Conservation (phyloP, 2,797 vertebrate genomes). For the Anableps anableps region DNA sequence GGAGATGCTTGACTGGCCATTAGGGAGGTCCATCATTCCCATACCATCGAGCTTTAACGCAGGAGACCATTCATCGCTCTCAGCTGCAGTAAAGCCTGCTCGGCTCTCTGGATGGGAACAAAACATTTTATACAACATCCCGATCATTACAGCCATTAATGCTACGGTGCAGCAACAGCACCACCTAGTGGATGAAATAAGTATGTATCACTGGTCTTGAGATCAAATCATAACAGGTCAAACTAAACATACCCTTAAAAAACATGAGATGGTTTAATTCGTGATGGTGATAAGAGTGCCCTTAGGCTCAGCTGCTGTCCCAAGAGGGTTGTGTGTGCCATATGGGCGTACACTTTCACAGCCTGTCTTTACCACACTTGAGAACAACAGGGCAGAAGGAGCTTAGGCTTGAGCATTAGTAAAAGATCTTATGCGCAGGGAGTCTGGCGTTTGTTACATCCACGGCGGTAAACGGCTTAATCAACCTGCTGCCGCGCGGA, state of each 20-base stretch:
- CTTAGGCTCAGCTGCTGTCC: not conserved
- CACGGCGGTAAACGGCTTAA: constrained; percentile 53
- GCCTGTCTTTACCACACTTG: constrained; percentile 8
- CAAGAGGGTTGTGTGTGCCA: constrained; percentile 10
- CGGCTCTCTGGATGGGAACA: constrained; percentile 72
- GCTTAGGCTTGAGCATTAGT: constrained; percentile 58
- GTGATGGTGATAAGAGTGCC: not conserved
- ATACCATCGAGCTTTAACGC: constrained; percentile 84
- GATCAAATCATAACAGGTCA: not conserved
- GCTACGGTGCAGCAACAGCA: constrained; percentile 19
- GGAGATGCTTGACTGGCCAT: constrained; percentile 89
- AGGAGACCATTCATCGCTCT: constrained; percentile 84
- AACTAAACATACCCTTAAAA: not conserved
- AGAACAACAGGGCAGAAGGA: constrained; percentile 53
- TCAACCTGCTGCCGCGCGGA: constrained; percentile 13
- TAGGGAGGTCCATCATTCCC: constrained; percentile 95
- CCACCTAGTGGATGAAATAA: constrained; percentile 41
- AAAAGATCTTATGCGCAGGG: constrained; percentile 49
- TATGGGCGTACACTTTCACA: constrained; percentile 38
- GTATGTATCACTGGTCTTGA: not conserved
- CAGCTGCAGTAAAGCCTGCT: constrained; percentile 81
- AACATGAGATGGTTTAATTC: not conserved
- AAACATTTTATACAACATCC: constrained; percentile 9
- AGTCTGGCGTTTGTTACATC: constrained; percentile 39
- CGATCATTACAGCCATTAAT: not conserved